phyloP scores from a whole-genome alignment of 2,888 invertebrate genomes.

The Agrotis segetum region DNA sequence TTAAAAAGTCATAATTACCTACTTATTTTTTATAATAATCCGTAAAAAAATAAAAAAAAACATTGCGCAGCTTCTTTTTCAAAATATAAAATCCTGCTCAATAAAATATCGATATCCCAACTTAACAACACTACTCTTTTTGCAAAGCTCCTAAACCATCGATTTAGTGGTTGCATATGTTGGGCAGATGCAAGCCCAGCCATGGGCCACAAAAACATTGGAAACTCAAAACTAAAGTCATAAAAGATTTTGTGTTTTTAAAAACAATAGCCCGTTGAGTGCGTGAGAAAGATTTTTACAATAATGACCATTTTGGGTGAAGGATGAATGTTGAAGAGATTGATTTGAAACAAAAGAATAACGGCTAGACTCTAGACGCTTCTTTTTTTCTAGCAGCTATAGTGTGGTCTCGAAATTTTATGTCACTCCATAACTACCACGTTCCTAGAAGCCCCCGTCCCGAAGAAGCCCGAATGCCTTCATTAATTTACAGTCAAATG shows the following conservation, averaged over 20 bases:
- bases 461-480: no score
- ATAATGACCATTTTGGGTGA: conserved; percentile 28
- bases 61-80: no score
- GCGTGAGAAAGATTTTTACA: conserved; percentile 57
- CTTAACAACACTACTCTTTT: conserved; percentile 76
- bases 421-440: no score
- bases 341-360: conserved; percentile 25
- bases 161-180: conserved; percentile 84
- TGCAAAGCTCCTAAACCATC: conserved; percentile 81
- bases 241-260: conserved; percentile 73
- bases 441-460: no score
- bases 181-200: conserved; percentile 82
- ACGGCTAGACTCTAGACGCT: not conserved
- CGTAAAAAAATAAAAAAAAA: no score
- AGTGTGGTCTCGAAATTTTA: not conserved
- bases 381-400: no score
- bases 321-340: not conserved
- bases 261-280: conserved; percentile 76
- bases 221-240: conserved; percentile 72
- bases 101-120: conserved; percentile 32
- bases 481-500: no score
- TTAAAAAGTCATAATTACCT: no score
- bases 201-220: conserved; percentile 74
- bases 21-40: no score
- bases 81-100: no score